phyloP scores from a whole-genome alignment of 2,113 vertebrate species.

The Pristiophorus japonicus region DNA sequence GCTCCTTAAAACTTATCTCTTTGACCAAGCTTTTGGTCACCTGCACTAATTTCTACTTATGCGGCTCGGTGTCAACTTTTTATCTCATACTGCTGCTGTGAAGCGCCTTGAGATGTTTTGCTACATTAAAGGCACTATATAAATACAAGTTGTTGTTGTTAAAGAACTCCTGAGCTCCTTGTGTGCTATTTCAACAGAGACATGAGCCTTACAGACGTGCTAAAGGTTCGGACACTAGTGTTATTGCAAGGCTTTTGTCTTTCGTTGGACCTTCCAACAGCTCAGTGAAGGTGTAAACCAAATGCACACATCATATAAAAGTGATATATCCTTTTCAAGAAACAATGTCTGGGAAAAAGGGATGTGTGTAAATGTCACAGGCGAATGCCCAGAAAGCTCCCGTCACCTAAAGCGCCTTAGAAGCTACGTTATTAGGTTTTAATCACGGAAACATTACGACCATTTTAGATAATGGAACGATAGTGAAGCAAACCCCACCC shows the following conservation, averaged over 20 bases:
- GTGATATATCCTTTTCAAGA: background rate
- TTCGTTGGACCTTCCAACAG: background rate
- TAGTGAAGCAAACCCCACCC: background rate
- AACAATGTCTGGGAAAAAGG: background rate
- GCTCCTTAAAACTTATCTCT: too few species aligned
- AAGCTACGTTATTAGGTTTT: background rate
- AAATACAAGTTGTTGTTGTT: too few species aligned
- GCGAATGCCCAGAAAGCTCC: background rate
- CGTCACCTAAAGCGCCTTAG: background rate
- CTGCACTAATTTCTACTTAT: too few species aligned
- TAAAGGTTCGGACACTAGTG: background rate
- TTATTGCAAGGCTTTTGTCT: background rate
- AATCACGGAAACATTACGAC: background rate
- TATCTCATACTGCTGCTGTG: too few species aligned
- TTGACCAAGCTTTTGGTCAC: too few species aligned
- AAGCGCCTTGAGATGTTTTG: too few species aligned
- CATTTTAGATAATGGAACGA: background rate
- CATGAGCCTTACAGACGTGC: background rate
- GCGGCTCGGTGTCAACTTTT: too few species aligned
- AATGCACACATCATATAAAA: background rate
- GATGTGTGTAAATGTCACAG: too few species aligned
- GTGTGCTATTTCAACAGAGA: background rate
- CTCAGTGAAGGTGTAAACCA: background rate
- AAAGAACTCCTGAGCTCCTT: background rate
- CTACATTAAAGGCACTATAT: too few species aligned